Evolutionary conservation across 2,113 vertebrate species (phyloP).

Genomic region (Tyto alba): DNA sequence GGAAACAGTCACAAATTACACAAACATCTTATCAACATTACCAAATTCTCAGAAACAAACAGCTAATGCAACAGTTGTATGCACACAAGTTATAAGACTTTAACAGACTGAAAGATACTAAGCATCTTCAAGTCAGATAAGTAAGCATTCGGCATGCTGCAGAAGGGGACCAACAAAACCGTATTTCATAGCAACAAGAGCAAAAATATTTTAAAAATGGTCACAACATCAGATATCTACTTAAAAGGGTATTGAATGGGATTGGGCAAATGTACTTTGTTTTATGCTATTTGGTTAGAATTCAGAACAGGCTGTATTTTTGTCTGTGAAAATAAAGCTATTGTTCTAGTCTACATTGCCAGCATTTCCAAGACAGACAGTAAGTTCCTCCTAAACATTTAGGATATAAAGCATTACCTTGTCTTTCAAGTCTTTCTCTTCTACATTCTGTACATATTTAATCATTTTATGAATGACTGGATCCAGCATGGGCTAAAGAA

Average conservation of each 20-base stretch:
- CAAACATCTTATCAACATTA: not conserved
- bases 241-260: not conserved
- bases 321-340: not conserved
- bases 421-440: slow-evolving; percentile 99
- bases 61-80: not conserved
- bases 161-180: not conserved
- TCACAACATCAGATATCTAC: not conserved
- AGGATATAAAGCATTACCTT: slow-evolving; percentile 77
- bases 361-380: not conserved
- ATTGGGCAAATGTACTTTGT: not conserved
- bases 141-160: not conserved
- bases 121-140: not conserved
- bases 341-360: not conserved
- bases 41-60: not conserved
- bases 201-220: not conserved
- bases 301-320: not conserved
- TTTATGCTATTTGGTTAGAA: not conserved
- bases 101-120: not conserved
- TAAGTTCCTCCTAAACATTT: not conserved
- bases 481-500: slow-evolving; percentile 92
- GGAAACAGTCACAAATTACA: not conserved
- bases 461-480: slow-evolving; percentile 98
- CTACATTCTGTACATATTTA: slow-evolving; percentile 94
- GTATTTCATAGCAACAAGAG: not conserved
- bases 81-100: not conserved